A percentile compares a stretch with the other conserved stretches of the same genome.
Conservation (phyloP, 1,140 invertebrate genomes). For the Platorchestia sp. region DNA sequence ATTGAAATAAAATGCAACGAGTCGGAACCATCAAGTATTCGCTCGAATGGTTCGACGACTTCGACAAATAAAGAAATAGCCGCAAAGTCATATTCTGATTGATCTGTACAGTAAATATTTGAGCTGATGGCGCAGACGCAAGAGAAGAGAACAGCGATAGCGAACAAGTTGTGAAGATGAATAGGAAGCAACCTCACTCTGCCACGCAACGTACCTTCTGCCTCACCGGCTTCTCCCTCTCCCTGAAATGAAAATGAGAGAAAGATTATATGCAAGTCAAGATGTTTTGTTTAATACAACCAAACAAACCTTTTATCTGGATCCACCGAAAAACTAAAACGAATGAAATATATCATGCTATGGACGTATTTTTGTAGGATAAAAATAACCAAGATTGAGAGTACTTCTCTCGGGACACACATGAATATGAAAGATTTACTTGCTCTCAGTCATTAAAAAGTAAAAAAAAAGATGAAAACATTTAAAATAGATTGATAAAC, state of each 20-base stretch:
- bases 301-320: background rate
- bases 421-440: background rate
- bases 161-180: background rate
- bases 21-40: background rate
- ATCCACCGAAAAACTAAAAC: background rate
- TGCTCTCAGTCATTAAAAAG: background rate
- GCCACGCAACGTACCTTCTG: slow-evolving; percentile 47
- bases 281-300: background rate
- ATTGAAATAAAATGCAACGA: background rate
- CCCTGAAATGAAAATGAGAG: slow-evolving; percentile 42
- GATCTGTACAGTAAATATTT: background rate
- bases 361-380: background rate
- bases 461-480: no score
- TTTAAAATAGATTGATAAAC: no score
- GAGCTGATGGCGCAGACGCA: background rate
- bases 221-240: slow-evolving; percentile 44
- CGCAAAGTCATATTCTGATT: background rate
- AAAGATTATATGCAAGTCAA: slow-evolving; percentile 48
- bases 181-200: background rate
- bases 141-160: slow-evolving; percentile 19
- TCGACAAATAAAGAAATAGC: background rate
- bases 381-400: background rate
- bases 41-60: background rate
- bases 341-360: background rate
- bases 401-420: background rate